These are phyloP conservation scores for Geotria australis DNA, from an alignment of 2,797 vertebrate species.

Conservation along the genomic window DNA sequence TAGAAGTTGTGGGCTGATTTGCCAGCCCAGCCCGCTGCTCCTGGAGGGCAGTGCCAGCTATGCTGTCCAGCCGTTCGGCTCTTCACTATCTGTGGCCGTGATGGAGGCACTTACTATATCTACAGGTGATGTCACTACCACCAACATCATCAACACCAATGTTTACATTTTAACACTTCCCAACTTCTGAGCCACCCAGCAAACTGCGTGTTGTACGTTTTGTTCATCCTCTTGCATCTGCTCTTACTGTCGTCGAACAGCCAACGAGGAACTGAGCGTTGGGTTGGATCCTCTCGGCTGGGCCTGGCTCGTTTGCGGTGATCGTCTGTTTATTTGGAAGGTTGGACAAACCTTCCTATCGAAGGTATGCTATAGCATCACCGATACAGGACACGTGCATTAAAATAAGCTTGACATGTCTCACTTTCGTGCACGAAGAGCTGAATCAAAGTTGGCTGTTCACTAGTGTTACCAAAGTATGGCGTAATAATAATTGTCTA, in stretches of 20 bases:
- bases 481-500: no score
- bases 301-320: constrained; percentile 64
- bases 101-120: constrained; percentile 61
- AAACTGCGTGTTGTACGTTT: no score
- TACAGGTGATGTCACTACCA: constrained; percentile 16
- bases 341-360: constrained; percentile 43
- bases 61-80: constrained; percentile 58
- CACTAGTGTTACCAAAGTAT: no score
- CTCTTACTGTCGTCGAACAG: constrained; percentile 6
- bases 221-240: no score
- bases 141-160: no score
- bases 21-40: no score
- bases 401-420: no score
- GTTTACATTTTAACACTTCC: no score
- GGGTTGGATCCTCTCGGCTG: constrained; percentile 51
- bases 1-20: not conserved
- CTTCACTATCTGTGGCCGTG: constrained; percentile 63
- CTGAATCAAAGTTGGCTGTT: no score
- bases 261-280: constrained; percentile 34
- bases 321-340: constrained; percentile 68
- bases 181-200: no score
- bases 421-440: no score
- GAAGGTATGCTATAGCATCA: constrained; percentile 27
- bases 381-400: no score
- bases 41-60: constrained; percentile 14